Evolutionary conservation across 2,888 invertebrate species (phyloP), one percentile per base, ranked within the genome.

Genomic region (Neocrepidodera transversa): DNA sequence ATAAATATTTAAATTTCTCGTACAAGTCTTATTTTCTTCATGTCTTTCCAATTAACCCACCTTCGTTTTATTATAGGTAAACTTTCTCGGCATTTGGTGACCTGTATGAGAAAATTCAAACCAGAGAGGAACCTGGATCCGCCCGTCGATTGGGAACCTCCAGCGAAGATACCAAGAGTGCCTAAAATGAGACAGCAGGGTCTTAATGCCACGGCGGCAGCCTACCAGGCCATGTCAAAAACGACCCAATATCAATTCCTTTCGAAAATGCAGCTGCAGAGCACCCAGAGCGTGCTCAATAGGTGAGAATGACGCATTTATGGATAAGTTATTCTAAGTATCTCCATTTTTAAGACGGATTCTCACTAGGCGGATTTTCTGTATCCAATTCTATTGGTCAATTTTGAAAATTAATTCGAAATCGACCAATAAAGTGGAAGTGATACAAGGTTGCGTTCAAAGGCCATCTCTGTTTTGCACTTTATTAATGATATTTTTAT

Each of bases 101-200:
- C 93, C 1, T 97, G 97, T 79, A 86, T 88, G 36, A 93, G 95
- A 79, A 92, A 93, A 76, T 96, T 93, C 80, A 90, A 92, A 76
- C 90, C 93, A 0, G 93, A 93, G 66, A 81, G 87, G 42, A 96
- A 97, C 80, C 82, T 92, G 70, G 88, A 91, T 67, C 95, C 95
- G 3, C 92, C 95, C 0, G 81, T 87, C 1, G 95, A 95, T 74
- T 95, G 93, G 92, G 95, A 95, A 74, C 94, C 94, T 1, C 95
- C 95, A 1, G 95, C 95, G 2, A 95, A 95, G 80, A 93, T 95
- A 80, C 93, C 94, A 62, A 87, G 91, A 81, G 84, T 90, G 72
- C 79, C 79, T 53, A 75, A 79, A 60, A 75, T 79, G 74, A 74
- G 80, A 62, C 79, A 77, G 56, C 73, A 73, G 26, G 77, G 74